These are phyloP conservation scores for Orthonyx spaldingii DNA, from an alignment of 2,113 vertebrate genomes.

Conservation along the genomic window DNA sequence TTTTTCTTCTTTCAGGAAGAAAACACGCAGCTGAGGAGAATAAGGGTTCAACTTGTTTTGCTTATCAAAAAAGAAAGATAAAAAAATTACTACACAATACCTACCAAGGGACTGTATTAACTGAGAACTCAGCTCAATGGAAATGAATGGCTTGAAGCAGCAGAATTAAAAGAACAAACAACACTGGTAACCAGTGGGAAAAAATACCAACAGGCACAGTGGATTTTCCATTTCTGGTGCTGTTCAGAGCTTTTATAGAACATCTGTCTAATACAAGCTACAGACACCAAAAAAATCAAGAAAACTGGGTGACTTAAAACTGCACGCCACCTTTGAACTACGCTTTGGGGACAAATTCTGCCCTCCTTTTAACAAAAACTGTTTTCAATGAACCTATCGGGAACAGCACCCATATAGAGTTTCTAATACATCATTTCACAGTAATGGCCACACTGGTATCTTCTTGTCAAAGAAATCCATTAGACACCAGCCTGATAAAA, in stretches of 20 bases:
- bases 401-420: not conserved
- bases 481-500: not conserved
- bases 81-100: not conserved
- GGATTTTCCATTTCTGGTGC: not conserved
- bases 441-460: not conserved
- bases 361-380: not conserved
- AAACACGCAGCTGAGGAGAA: rapidly evolving
- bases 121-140: not conserved
- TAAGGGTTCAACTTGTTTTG: not conserved
- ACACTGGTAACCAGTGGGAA: not conserved
- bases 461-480: not conserved
- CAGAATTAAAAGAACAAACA: not conserved
- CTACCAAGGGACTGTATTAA: not conserved
- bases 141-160: not conserved
- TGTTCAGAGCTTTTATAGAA: not conserved
- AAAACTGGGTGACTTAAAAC: not conserved
- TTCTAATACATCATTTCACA: not conserved
- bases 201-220: not conserved
- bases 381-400: not conserved
- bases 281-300: not conserved
- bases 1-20: not conserved
- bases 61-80: not conserved
- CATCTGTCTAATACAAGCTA: not conserved
- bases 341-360: not conserved
- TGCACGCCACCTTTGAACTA: not conserved